Percentiles rank a stretch among this genome's conserved stretches.
These are phyloP conservation scores for Hydrozoanthus tunicans DNA, from an alignment of 64 coral and sea anemone genomes.

Conservation along the genomic window DNA sequence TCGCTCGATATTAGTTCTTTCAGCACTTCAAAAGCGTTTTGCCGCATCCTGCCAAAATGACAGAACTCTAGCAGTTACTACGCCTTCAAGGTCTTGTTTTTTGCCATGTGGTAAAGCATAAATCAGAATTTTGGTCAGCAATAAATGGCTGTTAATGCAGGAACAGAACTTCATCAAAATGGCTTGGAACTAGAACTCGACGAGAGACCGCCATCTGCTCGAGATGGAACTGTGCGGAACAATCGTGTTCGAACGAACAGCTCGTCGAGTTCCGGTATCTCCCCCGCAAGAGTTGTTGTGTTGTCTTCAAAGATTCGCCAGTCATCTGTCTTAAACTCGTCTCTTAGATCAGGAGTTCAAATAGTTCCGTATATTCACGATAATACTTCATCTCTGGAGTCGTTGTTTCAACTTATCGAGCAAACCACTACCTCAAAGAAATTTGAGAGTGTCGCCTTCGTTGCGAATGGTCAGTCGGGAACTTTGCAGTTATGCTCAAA, in stretches of 20 bases:
- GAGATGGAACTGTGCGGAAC: slow-evolving; percentile 34
- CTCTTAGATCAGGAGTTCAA: slow-evolving; percentile 60
- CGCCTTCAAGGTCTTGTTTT: not conserved
- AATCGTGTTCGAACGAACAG: slow-evolving; percentile 53
- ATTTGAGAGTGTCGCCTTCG: slow-evolving; percentile 77
- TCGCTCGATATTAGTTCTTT: slow-evolving; percentile 47
- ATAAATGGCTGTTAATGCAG: slow-evolving; percentile 51
- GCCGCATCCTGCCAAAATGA: slow-evolving; percentile 35
- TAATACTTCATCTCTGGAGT: slow-evolving; percentile 68
- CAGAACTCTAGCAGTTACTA: not conserved
- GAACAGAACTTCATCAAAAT: slow-evolving; percentile 34
- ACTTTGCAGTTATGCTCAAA: slow-evolving; percentile 66
- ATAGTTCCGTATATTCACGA: slow-evolving; percentile 86
- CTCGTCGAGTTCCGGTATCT: slow-evolving; percentile 27
- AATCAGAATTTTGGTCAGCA: not conserved
- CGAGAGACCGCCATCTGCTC: slow-evolving; percentile 30
- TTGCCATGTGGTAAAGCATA: slow-evolving; percentile 16
- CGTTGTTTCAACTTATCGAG: slow-evolving; percentile 73
- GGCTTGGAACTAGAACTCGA: slow-evolving; percentile 12
- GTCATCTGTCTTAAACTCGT: slow-evolving; percentile 64
- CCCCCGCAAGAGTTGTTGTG: slow-evolving; percentile 61
- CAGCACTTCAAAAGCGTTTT: slow-evolving; percentile 24
- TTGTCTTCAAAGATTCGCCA: slow-evolving; percentile 92
- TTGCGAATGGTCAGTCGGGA: slow-evolving; percentile 77
- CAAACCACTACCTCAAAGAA: slow-evolving; percentile 71